phyloP scores from a whole-genome alignment of 2,888 invertebrate species.

The Caenorhabditis sp. region DNA sequence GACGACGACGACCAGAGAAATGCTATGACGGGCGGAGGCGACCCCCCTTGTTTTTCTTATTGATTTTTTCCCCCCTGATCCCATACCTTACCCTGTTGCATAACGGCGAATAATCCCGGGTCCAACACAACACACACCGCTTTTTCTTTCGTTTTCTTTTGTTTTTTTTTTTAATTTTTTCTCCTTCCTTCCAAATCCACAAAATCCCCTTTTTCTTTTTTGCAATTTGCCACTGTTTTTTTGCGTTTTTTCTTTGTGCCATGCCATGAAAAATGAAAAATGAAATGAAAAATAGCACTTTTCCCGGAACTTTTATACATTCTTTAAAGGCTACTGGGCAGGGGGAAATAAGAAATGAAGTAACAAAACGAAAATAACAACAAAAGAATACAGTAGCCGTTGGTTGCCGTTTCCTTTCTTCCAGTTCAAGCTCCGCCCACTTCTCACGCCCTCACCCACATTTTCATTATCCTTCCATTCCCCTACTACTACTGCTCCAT shows the following conservation, averaged over 20 bases:
- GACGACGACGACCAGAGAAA: conserved; percentile 47
- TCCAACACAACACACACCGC: conserved; percentile 56
- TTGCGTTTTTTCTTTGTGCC: neutral
- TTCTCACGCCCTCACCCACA: neutral
- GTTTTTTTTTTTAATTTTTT: neutral
- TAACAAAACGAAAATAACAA: too few relatives aligned
- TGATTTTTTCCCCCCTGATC: neutral
- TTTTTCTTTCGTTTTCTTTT: conserved; percentile 26
- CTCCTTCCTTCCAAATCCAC: conserved; percentile 1
- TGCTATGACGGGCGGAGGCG: conserved; percentile 45
- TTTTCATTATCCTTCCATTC: conserved; percentile 5
- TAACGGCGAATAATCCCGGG: conserved; percentile 52
- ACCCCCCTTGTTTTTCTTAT: neutral
- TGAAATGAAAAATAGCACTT: too few relatives aligned
- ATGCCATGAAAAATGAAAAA: conserved; percentile 2
- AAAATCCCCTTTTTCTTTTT: conserved; percentile 3
- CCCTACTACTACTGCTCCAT: neutral
- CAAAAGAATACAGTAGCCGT: too few relatives aligned
- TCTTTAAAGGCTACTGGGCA: too few relatives aligned
- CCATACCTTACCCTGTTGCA: conserved; percentile 4
- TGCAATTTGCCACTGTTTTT: neutral
- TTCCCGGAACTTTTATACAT: conserved; percentile 1
- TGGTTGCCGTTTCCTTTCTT: too few relatives aligned
- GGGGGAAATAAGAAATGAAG: too few relatives aligned
- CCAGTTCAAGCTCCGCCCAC: too few relatives aligned